Evolutionary conservation across 2,113 vertebrate genomes (phyloP).

Genomic region (Petroica traversi): DNA sequence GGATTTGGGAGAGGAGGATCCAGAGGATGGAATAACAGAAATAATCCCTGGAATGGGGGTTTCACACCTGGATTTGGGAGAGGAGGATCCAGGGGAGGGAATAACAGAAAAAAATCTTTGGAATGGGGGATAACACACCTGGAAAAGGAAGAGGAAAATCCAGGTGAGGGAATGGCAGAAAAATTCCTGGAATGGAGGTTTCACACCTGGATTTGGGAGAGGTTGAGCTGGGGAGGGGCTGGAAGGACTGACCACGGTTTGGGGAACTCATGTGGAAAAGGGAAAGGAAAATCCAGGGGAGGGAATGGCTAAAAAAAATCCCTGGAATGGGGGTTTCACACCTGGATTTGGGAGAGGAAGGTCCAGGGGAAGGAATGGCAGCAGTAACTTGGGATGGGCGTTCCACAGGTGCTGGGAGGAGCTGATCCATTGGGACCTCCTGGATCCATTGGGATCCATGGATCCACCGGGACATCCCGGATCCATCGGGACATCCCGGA

Average conservation of each 20-base stretch:
- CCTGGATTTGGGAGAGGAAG: no score
- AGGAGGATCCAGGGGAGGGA: not conserved
- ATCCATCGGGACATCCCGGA: no score
- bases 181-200: not conserved
- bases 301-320: rapidly evolving
- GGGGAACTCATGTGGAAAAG: not conserved
- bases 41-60: rapidly evolving
- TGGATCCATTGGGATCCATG: no score
- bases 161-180: not conserved
- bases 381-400: rapidly evolving
- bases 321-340: rapidly evolving
- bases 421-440: not conserved
- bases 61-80: not conserved
- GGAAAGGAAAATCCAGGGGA: not conserved
- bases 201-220: not conserved
- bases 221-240: no score
- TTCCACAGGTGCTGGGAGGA: not conserved
- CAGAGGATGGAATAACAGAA: rapidly evolving
- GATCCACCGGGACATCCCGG: no score
- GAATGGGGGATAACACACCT: not conserved
- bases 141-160: not conserved
- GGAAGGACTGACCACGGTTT: no score
- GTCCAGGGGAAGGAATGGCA: not conserved
- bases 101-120: not conserved
- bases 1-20: not conserved